These are phyloP conservation scores for Enteromius unitaeniatus DNA, from an alignment of 2,797 vertebrate species.

Conservation along the genomic window DNA sequence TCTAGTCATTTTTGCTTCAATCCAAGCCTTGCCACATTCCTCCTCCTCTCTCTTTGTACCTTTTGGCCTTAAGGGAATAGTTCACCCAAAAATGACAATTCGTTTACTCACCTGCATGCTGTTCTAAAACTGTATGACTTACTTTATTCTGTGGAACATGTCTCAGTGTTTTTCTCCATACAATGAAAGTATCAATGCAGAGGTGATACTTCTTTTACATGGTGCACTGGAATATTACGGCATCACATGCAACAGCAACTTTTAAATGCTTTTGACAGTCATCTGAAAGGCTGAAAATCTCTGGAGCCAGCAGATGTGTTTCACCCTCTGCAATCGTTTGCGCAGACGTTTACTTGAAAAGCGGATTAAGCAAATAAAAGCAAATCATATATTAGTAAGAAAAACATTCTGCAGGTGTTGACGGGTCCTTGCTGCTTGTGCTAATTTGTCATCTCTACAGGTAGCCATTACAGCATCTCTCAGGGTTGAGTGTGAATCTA, in stretches of 20 bases:
- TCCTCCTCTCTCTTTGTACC: background rate
- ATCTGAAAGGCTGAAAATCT: constrained; percentile 7
- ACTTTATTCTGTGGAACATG: background rate
- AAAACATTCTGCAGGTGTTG: constrained; percentile 46
- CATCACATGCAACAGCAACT: background rate
- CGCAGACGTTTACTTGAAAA: constrained; percentile 24
- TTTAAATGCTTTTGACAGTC: constrained; percentile 11
- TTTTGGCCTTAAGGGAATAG: constrained; percentile 1
- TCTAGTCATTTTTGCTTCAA: constrained; percentile 28
- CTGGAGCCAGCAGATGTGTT: constrained; percentile 25
- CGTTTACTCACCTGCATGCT: background rate
- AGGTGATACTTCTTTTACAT: background rate
- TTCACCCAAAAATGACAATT: background rate
- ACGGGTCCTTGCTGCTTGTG: constrained; percentile 59
- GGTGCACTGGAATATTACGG: background rate
- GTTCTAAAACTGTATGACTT: background rate
- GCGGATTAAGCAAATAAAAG: constrained; percentile 45
- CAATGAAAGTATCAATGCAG: background rate
- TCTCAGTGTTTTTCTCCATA: background rate
- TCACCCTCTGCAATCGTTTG: constrained; percentile 16
- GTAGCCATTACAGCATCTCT: constrained; percentile 68
- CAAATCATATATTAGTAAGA: constrained; percentile 47
- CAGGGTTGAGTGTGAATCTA: constrained; percentile 69
- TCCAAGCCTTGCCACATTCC: constrained; percentile 7
- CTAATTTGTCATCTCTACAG: constrained; percentile 71